Evolutionary conservation across 2,797 vertebrate species (phyloP).

Genomic region (Anguilla marmorata): DNA sequence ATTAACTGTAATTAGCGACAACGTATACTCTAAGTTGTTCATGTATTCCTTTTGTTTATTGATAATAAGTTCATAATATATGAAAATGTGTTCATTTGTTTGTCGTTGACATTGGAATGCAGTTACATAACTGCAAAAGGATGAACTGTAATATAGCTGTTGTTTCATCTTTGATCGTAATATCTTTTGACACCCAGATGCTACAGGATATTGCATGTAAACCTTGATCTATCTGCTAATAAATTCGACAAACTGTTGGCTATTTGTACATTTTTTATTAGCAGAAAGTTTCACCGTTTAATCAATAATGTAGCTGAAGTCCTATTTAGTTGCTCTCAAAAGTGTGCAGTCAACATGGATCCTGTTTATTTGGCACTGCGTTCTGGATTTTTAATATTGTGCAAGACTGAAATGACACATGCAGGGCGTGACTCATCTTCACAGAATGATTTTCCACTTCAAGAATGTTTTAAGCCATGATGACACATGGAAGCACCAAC

Average conservation of each 20-base stretch:
- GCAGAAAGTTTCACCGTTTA: background rate
- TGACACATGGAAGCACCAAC: constrained; percentile 5
- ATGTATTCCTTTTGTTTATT: background rate
- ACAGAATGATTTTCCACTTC: background rate
- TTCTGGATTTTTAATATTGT: background rate
- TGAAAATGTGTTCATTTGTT: background rate
- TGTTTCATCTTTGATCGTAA: constrained; percentile 5
- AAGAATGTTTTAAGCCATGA: background rate
- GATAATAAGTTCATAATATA: background rate
- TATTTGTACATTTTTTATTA: background rate
- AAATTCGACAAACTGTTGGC: background rate
- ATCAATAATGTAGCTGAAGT: background rate
- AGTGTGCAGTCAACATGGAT: background rate
- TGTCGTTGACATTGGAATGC: background rate
- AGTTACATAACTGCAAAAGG: background rate
- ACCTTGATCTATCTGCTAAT: constrained; percentile 10
- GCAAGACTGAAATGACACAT: constrained; percentile 1
- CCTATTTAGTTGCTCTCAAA: background rate
- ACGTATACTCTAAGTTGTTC: background rate
- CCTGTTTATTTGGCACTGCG: background rate
- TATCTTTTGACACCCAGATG: background rate
- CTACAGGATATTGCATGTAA: constrained; percentile 13
- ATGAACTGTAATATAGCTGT: background rate
- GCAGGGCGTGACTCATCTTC: background rate
- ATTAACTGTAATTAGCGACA: background rate